These are phyloP conservation scores for Nowickia ferox DNA, from an alignment of 2,888 invertebrate genomes.

Conservation along the genomic window DNA sequence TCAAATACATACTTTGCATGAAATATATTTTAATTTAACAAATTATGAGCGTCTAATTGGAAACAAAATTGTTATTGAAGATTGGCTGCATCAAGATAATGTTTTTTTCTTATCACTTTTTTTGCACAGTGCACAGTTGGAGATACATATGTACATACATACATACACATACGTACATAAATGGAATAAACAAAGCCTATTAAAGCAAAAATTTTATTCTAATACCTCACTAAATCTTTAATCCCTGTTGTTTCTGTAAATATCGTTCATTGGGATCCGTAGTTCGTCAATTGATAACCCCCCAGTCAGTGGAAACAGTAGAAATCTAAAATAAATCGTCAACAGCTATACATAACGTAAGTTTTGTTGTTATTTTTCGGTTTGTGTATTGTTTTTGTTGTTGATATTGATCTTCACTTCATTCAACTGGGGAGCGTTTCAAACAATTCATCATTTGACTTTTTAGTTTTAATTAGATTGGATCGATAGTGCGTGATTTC, in stretches of 20 bases:
- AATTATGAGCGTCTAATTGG: not conserved
- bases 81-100: slow-evolving; percentile 24
- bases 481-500: slow-evolving; percentile 24
- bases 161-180: not conserved
- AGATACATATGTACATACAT: not conserved
- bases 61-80: slow-evolving; percentile 38
- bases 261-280: slow-evolving; percentile 32
- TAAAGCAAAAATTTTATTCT: slow-evolving; percentile 19
- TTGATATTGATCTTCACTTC: slow-evolving; percentile 46
- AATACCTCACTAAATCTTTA: slow-evolving; percentile 33
- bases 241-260: not conserved
- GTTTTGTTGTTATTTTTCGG: not conserved
- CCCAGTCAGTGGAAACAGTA: slow-evolving; percentile 64
- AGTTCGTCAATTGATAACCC: slow-evolving; percentile 67
- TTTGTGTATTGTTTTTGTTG: slow-evolving; percentile 20
- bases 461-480: slow-evolving; percentile 30
- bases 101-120: slow-evolving; percentile 49
- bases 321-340: slow-evolving; percentile 31
- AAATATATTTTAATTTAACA: not conserved
- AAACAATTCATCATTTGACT: slow-evolving; percentile 34
- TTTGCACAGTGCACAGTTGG: slow-evolving; percentile 38
- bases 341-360: slow-evolving; percentile 43
- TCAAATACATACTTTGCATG: no score
- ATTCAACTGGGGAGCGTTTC: slow-evolving; percentile 15
- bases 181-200: slow-evolving; percentile 30